Conservation (phyloP, 2,888 invertebrate species). For the Ochropacha duplaris region DNA sequence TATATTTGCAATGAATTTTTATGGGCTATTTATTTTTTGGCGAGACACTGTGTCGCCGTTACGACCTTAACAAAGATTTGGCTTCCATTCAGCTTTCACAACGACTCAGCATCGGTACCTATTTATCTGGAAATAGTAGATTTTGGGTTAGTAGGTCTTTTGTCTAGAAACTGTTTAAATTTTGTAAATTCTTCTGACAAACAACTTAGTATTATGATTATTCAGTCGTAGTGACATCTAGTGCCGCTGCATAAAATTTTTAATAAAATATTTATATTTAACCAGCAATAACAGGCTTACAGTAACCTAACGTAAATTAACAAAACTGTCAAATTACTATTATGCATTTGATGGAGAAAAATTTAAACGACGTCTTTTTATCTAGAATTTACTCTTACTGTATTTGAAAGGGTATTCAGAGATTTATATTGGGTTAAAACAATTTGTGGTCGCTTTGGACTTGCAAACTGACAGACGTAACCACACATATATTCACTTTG, state of each 20-base stretch:
- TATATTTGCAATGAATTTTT: constrained; percentile 1
- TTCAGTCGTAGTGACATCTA: no score
- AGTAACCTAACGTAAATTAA: no score
- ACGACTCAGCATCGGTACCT: neutral
- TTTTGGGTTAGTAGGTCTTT: neutral
- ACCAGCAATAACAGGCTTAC: no score
- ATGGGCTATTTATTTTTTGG: constrained; percentile 19
- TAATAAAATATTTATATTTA: no score
- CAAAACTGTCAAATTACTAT: no score
- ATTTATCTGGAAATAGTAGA: neutral
- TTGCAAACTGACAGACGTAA: constrained; percentile 23
- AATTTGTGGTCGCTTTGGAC: constrained; percentile 33
- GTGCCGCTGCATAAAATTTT: no score
- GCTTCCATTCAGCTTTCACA: constrained; percentile 22
- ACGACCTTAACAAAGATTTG: constrained; percentile 31
- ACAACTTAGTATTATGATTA: no score
- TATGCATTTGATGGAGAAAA: no score
- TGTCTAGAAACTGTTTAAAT: neutral
- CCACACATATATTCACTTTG: constrained; percentile 29
- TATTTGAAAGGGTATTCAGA: constrained; percentile 7
- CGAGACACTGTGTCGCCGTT: constrained; percentile 38
- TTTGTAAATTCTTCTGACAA: no score
- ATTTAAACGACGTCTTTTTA: neutral
- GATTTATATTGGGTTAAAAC: constrained; percentile 27
- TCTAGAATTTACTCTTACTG: neutral